Conservation (phyloP, 35 echinoderm and acorn worm genomes). For the Holothuria glaberrima region DNA sequence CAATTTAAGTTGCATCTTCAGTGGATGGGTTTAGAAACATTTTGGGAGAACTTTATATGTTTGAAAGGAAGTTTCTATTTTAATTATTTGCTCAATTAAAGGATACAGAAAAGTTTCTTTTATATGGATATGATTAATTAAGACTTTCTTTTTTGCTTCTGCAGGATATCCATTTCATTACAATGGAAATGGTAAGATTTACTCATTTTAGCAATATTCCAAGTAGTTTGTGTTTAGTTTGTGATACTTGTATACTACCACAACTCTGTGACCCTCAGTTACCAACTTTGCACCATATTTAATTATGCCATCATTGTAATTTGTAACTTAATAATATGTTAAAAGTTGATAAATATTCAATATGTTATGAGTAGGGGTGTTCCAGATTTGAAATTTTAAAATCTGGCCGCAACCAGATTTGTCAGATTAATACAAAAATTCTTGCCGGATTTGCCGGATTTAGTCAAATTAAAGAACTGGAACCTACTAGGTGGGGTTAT, state of each 20-base stretch:
- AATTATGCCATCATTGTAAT: slow-evolving; percentile 4
- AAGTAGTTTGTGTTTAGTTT: not conserved
- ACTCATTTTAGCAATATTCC: not conserved
- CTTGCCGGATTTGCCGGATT: not conserved
- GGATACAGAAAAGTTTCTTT: not conserved
- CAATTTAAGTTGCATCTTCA: not conserved
- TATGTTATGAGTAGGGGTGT: not conserved
- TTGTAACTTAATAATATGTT: slow-evolving; percentile 3
- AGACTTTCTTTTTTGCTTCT: slow-evolving; percentile 8
- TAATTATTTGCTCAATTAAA: not conserved
- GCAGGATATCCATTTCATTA: not conserved
- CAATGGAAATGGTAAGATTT: not conserved
- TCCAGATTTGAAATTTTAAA: not conserved
- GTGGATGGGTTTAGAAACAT: slow-evolving; percentile 7
- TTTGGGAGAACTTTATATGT: not conserved
- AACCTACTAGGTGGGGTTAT: no score
- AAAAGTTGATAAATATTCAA: not conserved
- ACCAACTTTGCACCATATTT: not conserved
- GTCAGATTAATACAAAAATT: not conserved
- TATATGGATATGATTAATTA: not conserved
- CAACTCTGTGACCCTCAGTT: not conserved
- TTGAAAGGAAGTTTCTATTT: not conserved
- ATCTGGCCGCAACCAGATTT: not conserved
- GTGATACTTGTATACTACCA: not conserved
- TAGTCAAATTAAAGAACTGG: not conserved